phyloP scores from a whole-genome alignment of 2,113 vertebrate genomes.

The Lynx canadensis region DNA sequence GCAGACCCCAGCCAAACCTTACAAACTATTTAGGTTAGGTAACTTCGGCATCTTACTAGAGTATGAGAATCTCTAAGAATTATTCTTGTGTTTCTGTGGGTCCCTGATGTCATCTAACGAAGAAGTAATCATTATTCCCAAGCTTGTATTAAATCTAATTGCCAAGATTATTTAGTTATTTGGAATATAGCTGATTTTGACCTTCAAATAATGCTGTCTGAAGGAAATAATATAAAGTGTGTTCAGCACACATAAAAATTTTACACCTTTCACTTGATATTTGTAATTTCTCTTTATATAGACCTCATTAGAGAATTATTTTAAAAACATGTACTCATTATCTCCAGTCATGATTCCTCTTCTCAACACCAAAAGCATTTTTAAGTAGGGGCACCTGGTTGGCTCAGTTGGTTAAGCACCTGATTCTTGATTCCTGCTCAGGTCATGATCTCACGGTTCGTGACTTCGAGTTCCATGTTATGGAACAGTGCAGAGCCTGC shows the following conservation, averaged over 20 bases:
- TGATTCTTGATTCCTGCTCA: too few species aligned
- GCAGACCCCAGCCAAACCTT: neutral
- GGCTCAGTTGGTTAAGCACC: too few species aligned
- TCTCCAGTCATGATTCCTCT: neutral
- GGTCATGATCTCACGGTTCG: too few species aligned
- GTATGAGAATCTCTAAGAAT: neutral
- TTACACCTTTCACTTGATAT: neutral
- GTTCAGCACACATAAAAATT: neutral
- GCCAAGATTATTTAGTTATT: constrained; percentile 6
- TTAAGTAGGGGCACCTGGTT: too few species aligned
- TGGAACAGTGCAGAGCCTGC: too few species aligned
- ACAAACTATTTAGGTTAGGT: neutral
- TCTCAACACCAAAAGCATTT: neutral
- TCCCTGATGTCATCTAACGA: constrained; percentile 29
- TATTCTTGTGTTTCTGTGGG: neutral
- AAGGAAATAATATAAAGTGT: constrained; percentile 30
- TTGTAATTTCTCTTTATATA: neutral
- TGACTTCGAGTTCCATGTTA: too few species aligned
- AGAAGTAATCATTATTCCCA: neutral
- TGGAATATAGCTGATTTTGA: constrained; percentile 25
- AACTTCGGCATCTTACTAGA: neutral
- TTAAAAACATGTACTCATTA: neutral
- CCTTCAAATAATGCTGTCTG: constrained; percentile 23
- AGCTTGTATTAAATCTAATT: constrained; percentile 36
- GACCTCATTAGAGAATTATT: neutral